Evolutionary conservation across 1,140 invertebrate genomes (phyloP), one percentile per base, ranked within the genome.

Genomic region (Papilio dardanus): DNA sequence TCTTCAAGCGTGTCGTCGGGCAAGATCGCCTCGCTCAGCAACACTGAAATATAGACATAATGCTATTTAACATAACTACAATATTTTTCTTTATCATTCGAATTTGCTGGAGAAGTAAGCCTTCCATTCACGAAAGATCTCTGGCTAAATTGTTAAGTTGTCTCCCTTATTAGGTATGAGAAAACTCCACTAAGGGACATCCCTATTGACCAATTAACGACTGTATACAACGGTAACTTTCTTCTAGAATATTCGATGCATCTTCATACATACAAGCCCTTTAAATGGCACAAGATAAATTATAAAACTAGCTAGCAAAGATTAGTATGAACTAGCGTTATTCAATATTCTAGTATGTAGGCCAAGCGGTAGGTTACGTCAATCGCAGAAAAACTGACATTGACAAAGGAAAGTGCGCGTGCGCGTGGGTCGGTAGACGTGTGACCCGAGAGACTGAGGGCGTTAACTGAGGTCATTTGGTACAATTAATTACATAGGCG

Each of bases 1-100:
- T 97, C 96, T 86, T 97, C 95, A 65, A 99, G 93, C 88, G 97
- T 96, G 83, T 98, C 96, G 86, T 97, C 96, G 24, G 95, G 94
- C 83, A 97, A 96, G 78, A 99, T 98, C 50, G 96, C 94, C 93
- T 99, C 98, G 88, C 96, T 97, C 67, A 99, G 93, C 78, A 99
- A 92, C 69, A 99, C 98, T 97, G 94, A 86, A 95, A 95, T 82
- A 77, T 89, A 88, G 78, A 71, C 80, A 76, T 74, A 62, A 19
- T 69, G 31, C n/a, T 19, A 68, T 50, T 50, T 66, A 65, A 46
- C 8, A 24, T 24, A 10, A 54, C 21, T 19, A 68, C 12, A 10
- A 68, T 8, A 35, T 68, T 19, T 37, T 40, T 35, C 12, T 31
- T 28, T 31, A 66, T 12, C 14, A 33, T 16, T n/a, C 4, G 14